Evolutionary conservation across 2,888 invertebrate genomes (phyloP).

Genomic region (Cecidostiba fungosa): DNA sequence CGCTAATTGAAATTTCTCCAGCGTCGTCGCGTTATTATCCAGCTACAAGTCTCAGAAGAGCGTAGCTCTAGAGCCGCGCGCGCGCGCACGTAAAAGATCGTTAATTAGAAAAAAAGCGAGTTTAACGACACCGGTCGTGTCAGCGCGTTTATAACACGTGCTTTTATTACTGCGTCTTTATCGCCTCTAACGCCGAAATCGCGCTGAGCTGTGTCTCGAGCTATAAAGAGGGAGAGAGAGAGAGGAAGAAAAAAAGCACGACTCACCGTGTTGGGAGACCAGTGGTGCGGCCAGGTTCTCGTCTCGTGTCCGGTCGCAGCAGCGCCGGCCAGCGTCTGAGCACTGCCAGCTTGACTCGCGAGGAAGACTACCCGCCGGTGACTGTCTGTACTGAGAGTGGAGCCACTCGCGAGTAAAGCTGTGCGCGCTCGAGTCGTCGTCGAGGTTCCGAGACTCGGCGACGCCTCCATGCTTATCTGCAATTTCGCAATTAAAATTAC

Average conservation of each 20-base stretch:
- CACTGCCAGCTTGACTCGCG: constrained; percentile 57
- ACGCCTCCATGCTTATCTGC: constrained; percentile 75
- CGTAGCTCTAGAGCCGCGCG: background rate
- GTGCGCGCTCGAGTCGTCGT: constrained; percentile 76
- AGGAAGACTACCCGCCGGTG: constrained; percentile 77
- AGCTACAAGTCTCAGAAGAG: too few species aligned
- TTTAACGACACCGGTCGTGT: background rate
- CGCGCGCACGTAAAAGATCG: background rate
- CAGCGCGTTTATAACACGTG: background rate
- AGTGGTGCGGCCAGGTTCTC: constrained; percentile 79
- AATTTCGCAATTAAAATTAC: too few species aligned
- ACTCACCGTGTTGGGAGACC: constrained; percentile 78
- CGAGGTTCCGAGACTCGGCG: constrained; percentile 75
- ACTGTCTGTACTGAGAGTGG: constrained; percentile 69
- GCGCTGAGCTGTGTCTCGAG: background rate
- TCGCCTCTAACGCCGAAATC: background rate
- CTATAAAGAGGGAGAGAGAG: background rate
- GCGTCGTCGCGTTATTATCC: too few species aligned
- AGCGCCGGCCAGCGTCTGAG: background rate
- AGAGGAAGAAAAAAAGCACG: background rate
- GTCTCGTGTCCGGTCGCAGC: constrained; percentile 71
- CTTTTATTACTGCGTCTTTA: background rate
- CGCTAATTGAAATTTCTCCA: background rate
- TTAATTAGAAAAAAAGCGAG: background rate
- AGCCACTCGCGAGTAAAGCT: constrained; percentile 73